Evolutionary conservation across 2,888 invertebrate species (phyloP).

Genomic region (Syritta pipiens): DNA sequence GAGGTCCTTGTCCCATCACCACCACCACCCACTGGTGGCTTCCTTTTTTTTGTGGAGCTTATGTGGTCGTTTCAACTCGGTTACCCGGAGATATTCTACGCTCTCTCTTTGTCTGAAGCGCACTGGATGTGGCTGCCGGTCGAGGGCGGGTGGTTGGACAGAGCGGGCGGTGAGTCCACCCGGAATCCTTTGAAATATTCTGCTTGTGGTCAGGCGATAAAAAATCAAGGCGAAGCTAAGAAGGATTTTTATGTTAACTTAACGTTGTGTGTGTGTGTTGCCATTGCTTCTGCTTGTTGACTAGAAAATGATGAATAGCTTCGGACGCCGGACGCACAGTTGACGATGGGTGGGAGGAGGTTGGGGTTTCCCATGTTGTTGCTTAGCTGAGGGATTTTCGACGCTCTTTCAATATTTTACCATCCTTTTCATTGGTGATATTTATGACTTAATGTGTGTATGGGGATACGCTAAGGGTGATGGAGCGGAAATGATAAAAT

Average conservation of each 20-base stretch:
- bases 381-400: not conserved
- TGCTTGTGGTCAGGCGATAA: constrained; percentile 28
- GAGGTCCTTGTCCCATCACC: too few relatives aligned
- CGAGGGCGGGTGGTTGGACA: not conserved
- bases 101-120: not conserved
- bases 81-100: constrained; percentile 5
- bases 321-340: not conserved
- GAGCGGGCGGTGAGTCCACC: too few relatives aligned
- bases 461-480: not conserved
- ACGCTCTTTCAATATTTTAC: constrained; percentile 8
- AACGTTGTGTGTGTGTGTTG: constrained; percentile 7
- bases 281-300: constrained; percentile 24
- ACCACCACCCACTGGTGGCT: too few relatives aligned
- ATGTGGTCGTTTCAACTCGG: constrained; percentile 7
- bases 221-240: constrained; percentile 4
- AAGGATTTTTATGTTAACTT: constrained; percentile 32
- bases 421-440: constrained; percentile 2
- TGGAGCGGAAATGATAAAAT: not conserved
- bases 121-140: not conserved
- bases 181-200: not conserved
- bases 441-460: constrained; percentile 10
- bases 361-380: too few relatives aligned
- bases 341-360: too few relatives aligned
- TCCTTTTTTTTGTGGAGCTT: not conserved
- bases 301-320: constrained; percentile 48